phyloP scores from a whole-genome alignment of 2,113 vertebrate genomes.

The Phalacrocorax pelagicus region DNA sequence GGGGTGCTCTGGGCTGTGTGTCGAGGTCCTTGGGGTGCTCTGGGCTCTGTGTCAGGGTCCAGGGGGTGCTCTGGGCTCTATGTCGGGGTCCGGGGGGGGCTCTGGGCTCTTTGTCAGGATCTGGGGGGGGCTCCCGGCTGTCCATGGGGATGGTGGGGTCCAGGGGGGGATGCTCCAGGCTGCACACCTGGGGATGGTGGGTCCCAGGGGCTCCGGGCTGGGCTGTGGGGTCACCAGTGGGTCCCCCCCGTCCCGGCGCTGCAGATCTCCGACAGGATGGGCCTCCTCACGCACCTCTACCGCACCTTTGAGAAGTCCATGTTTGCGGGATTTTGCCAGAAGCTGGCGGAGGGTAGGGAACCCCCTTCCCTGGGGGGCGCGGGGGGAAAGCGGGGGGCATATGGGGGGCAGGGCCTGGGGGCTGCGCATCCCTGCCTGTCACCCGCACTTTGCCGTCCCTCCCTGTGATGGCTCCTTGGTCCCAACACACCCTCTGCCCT shows the following conservation, averaged over 20 bases:
- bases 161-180: too few species aligned
- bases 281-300: conserved; percentile 88
- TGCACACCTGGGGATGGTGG: too few species aligned
- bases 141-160: neutral
- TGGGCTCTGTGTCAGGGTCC: too few species aligned
- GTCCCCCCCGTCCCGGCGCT: neutral
- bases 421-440: neutral
- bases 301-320: conserved; percentile 87
- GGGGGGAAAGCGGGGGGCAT: neutral
- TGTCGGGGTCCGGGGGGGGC: too few species aligned
- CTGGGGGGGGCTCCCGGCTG: too few species aligned
- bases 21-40: too few species aligned
- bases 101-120: too few species aligned
- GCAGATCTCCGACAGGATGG: conserved; percentile 85
- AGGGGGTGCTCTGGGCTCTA: too few species aligned
- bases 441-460: neutral
- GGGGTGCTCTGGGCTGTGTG: too few species aligned
- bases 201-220: too few species aligned
- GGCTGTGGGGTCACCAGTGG: neutral
- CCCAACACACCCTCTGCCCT: neutral
- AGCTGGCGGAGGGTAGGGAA: conserved; percentile 83
- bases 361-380: neutral
- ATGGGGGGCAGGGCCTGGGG: neutral
- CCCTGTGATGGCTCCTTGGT: neutral
- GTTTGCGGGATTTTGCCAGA: conserved; percentile 90